Evolutionary conservation across 2,888 invertebrate species (phyloP).

Genomic region (Acholoe squamosa): DNA sequence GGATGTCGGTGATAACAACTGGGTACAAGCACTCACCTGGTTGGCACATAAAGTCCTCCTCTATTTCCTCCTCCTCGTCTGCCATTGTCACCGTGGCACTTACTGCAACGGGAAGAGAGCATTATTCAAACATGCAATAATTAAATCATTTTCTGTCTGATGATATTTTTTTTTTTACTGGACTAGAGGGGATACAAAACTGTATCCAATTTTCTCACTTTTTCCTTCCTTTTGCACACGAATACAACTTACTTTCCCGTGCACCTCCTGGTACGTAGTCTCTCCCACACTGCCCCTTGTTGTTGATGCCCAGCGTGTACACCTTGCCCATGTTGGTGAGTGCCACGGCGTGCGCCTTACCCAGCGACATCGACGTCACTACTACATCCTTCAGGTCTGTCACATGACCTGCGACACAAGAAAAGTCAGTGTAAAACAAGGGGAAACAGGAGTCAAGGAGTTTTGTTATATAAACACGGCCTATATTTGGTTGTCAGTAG

Average conservation of each 20-base stretch:
- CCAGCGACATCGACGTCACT: conserved; percentile 91
- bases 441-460: not conserved
- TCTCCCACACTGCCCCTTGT: conserved; percentile 98
- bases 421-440: not conserved
- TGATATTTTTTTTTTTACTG: too few species aligned
- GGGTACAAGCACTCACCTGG: conserved; percentile 74
- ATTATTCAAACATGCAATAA: not conserved
- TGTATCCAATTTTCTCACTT: too few species aligned
- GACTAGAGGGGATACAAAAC: not conserved
- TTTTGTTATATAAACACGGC: not conserved
- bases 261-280: conserved; percentile 84
- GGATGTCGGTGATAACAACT: not conserved
- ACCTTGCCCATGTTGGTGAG: conserved; percentile 94
- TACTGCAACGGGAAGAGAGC: conserved; percentile 70
- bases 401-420: conserved; percentile 86
- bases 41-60: conserved; percentile 82
- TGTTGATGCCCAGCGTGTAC: conserved; percentile 98
- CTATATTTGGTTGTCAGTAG: too few species aligned
- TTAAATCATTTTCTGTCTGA: too few species aligned
- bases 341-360: conserved; percentile 97
- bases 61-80: conserved; percentile 82
- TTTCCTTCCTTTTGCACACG: too few species aligned
- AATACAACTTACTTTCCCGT: conserved; percentile 83
- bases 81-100: conserved; percentile 82
- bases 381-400: conserved; percentile 89